Conservation (phyloP, 2,797 vertebrate species). For the Chrosomus eos region DNA sequence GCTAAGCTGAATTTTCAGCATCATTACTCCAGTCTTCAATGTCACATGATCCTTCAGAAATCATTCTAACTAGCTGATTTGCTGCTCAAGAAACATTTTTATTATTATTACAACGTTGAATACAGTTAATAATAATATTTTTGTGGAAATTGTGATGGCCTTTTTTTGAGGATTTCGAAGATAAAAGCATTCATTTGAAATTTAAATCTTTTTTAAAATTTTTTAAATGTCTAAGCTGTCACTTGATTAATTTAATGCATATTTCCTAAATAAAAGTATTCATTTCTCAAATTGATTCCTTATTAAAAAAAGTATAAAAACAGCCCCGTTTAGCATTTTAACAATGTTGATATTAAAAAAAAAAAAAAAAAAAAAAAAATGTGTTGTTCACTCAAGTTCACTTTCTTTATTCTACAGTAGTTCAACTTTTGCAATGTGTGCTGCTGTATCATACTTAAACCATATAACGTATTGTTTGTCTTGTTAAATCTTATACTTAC, state of each 20-base stretch:
- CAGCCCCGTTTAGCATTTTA: not conserved
- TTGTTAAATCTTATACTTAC: not conserved
- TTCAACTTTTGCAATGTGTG: not conserved
- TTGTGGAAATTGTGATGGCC: too few species aligned
- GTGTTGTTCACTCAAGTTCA: not conserved
- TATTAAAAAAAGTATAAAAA: too few species aligned
- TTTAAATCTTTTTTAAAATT: not conserved
- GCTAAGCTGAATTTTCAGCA: too few species aligned
- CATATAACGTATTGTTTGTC: not conserved
- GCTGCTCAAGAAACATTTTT: not conserved
- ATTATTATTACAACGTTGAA: not conserved
- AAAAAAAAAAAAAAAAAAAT: not conserved
- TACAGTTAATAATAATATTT: not conserved
- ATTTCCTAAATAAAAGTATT: not conserved
- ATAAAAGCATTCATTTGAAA: not conserved
- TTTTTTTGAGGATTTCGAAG: not conserved
- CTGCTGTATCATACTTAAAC: not conserved
- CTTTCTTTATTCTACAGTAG: not conserved
- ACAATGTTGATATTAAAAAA: not conserved
- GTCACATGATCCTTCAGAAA: not conserved
- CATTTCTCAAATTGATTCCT: not conserved
- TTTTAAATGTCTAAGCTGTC: not conserved
- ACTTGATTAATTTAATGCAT: not conserved
- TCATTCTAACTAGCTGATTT: not conserved
- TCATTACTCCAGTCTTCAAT: not conserved